Conservation (phyloP, 2,113 vertebrate species). For the Ovis aries region DNA sequence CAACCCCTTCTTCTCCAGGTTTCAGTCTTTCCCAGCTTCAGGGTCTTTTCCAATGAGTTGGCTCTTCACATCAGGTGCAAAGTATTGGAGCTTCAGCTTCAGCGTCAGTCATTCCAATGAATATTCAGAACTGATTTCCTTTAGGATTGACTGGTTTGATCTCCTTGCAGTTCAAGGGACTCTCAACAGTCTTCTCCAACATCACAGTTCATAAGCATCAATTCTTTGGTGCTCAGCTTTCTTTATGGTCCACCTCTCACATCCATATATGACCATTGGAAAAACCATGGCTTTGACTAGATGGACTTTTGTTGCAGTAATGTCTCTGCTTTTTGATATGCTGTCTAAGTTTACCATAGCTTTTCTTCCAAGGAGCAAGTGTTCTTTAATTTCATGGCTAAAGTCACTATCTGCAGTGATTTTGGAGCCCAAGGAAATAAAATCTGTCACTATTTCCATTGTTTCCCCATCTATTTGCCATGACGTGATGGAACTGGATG, state of each 20-base stretch:
- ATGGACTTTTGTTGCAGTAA: background rate
- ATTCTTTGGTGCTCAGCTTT: background rate
- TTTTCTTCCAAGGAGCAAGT: background rate
- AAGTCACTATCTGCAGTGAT: background rate
- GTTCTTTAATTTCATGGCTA: background rate
- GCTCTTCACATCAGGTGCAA: background rate
- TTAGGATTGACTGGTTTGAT: background rate
- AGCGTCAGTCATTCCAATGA: background rate
- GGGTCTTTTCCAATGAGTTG: background rate
- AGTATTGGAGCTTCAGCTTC: background rate
- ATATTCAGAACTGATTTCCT: background rate
- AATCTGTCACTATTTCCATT: background rate
- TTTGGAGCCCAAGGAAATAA: background rate
- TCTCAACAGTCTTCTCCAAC: background rate
- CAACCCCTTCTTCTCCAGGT: background rate
- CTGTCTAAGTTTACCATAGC: background rate
- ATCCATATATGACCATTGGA: background rate
- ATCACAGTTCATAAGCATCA: background rate
- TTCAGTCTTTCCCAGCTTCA: background rate
- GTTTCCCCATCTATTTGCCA: background rate
- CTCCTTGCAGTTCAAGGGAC: background rate
- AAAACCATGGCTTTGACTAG: background rate
- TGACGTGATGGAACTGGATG: background rate
- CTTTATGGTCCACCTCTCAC: background rate
- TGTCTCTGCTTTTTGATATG: background rate